Percentiles rank a stretch among this genome's conserved stretches.
phyloP scores from a whole-genome alignment of 2,797 vertebrate genomes.

The Momotus momota region DNA sequence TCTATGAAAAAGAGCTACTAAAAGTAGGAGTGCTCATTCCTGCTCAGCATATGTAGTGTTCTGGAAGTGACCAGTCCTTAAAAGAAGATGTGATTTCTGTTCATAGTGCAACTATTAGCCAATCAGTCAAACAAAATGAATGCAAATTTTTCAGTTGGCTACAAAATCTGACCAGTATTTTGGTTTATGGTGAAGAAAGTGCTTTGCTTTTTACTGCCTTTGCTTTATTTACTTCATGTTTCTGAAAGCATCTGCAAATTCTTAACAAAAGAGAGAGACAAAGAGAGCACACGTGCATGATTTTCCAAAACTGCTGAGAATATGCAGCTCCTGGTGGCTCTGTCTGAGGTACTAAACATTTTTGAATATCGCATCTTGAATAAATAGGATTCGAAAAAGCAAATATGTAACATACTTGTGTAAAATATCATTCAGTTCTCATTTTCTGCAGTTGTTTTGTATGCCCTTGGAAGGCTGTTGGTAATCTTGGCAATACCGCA shows the following conservation, averaged over 20 bases:
- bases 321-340: neutral
- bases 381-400: neutral
- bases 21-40: neutral
- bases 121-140: neutral
- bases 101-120: neutral
- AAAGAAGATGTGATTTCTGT: neutral
- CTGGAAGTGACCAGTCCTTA: neutral
- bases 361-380: neutral
- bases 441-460: neutral
- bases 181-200: neutral
- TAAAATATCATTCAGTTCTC: neutral
- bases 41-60: neutral
- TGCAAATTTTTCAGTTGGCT: neutral
- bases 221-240: neutral
- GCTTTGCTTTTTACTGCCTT: neutral
- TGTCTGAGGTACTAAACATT: neutral
- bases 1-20: neutral
- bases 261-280: neutral
- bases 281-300: neutral
- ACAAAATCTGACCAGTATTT: neutral
- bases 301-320: neutral
- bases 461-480: neutral
- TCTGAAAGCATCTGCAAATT: slow-evolving; percentile 1
- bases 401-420: neutral
- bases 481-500: neutral